Evolutionary conservation across 2,888 invertebrate genomes (phyloP), one percentile per base, ranked within the genome.

Genomic region (Aphidius colemani): DNA sequence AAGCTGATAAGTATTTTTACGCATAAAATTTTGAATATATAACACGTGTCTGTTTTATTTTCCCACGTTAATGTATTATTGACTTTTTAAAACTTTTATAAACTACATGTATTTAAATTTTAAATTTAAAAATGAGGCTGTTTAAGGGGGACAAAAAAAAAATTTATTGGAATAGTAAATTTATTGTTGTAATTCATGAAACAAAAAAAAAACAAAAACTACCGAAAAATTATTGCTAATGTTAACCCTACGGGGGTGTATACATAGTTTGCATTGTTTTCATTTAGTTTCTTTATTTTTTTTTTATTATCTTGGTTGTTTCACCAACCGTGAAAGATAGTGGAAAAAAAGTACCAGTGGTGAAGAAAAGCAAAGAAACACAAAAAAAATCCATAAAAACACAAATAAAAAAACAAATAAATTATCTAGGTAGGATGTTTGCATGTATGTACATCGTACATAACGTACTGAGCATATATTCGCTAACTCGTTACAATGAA

Each of bases 401-500:
- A 11, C 41, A n/a, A 46, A 39, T 39, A 44, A 41, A 11, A 41
- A 11, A 11, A n/a, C 2, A 45, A 43, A 55, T 44, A 44, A 44
- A 43, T 18, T 18, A 10, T 10, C 43, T 55, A 43, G 55, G 30
- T 40, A 51, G 39, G 5, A 30, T 30, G 30, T 30, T 30, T 39
- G 11, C 43, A 48, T 4, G 53, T 41, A 43, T 46, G 6, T 13
- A 55, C 11, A 30, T 30, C 4, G 30, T 30, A 30, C 30, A 30
- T 30, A 30, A 30, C 5, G 30, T 30, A 30, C 46, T 51, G 44
- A 40, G 9, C 13, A 57, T 43, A 43, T 48, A n/a, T 53, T 7
- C 7, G 43, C 59, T 61, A n/a, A 53, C 39, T 63, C 55, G 51
- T 66, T 49, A 46, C 57, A 30, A 30, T 30, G 4, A 2, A 18